Conservation (phyloP, 2,888 invertebrate genomes). For the Phortica okadai region DNA sequence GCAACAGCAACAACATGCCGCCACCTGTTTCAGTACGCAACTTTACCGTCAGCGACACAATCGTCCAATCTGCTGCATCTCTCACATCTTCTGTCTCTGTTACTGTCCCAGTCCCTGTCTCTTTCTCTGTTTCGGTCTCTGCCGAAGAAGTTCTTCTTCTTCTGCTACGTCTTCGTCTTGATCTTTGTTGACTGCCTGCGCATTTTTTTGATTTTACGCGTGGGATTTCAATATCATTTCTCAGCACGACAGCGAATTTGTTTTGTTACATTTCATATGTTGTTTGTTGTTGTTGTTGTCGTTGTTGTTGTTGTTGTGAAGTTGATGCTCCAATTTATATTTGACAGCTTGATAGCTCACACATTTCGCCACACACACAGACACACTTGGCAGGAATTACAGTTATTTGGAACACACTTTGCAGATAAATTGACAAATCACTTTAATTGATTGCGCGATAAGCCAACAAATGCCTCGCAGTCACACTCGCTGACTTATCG, state of each 20-base stretch:
- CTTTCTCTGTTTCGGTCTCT: background rate
- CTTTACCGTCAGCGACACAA: background rate
- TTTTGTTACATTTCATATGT: background rate
- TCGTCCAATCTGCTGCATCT: no score
- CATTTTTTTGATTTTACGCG: background rate
- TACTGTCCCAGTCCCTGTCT: background rate
- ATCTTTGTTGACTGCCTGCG: background rate
- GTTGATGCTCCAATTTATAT: background rate
- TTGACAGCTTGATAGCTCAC: conserved; percentile 2
- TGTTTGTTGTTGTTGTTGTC: background rate
- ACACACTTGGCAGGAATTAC: conserved; percentile 42
- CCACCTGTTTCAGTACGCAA: background rate
- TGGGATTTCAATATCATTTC: conserved; percentile 22
- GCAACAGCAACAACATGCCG: background rate
- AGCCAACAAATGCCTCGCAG: background rate
- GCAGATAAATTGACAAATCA: conserved; percentile 57
- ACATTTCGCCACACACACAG: background rate
- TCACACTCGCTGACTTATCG: background rate
- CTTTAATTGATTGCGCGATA: conserved; percentile 61
- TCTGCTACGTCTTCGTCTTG: background rate
- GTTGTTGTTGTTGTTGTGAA: background rate
- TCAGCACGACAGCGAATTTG: conserved; percentile 6
- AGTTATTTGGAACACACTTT: conserved; percentile 46
- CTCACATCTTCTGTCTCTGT: background rate
- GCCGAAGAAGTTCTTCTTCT: background rate